phyloP scores from a whole-genome alignment of 2,888 invertebrate species.

The Bellardia pandia region DNA sequence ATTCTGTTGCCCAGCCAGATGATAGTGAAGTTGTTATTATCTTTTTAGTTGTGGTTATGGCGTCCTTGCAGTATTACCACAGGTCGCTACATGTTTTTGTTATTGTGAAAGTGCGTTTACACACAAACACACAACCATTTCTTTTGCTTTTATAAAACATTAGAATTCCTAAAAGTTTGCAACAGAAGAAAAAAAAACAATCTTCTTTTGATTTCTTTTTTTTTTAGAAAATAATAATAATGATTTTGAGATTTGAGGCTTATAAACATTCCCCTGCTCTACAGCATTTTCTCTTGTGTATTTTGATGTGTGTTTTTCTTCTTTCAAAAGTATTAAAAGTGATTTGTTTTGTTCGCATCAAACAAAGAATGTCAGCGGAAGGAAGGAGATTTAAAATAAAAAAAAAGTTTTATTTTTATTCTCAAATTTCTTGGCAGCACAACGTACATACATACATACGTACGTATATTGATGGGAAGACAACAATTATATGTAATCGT shows the following conservation, averaged over 20 bases:
- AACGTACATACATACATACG: neutral
- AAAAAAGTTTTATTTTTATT: slow-evolving; percentile 31
- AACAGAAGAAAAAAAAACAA: neutral
- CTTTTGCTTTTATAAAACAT: neutral
- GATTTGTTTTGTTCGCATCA: slow-evolving; percentile 65
- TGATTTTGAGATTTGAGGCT: slow-evolving; percentile 7
- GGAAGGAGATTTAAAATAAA: slow-evolving; percentile 41
- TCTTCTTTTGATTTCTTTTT: slow-evolving; percentile 1
- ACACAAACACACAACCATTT: neutral
- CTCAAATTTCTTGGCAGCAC: slow-evolving; percentile 51
- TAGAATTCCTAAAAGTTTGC: neutral
- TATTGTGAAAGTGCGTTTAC: slow-evolving; percentile 11
- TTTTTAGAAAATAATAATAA: slow-evolving; percentile 2
- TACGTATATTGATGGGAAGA: slow-evolving; percentile 31
- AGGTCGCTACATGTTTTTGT: slow-evolving; percentile 39
- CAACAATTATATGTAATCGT: neutral
- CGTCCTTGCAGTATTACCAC: neutral
- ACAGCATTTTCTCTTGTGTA: neutral
- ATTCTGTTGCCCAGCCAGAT: neutral
- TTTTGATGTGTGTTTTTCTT: neutral
- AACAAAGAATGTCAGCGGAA: slow-evolving; percentile 54
- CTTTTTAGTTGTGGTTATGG: neutral
- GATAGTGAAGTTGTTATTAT: slow-evolving; percentile 33
- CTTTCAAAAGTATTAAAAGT: slow-evolving; percentile 54
- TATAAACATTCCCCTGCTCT: slow-evolving; percentile 13